Base-by-base conservation (phyloP, 2,797 vertebrate species). In the Argyrosomus regius region DNA sequence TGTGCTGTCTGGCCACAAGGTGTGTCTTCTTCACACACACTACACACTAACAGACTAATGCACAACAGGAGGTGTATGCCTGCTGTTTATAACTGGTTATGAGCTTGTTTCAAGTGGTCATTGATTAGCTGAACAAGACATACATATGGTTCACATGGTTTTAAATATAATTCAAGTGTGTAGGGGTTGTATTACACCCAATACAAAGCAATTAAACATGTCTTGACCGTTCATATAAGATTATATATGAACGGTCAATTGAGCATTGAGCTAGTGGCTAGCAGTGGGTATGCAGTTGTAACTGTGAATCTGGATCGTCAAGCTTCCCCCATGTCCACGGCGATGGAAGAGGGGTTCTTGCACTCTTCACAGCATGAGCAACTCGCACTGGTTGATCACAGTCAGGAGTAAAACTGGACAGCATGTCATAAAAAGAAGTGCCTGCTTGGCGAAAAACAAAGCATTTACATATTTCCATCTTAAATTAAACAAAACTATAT, bases 51-150 rank as follows among this genome's bases (percentile, higher is more conserved):
- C 24, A 58, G 35, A 26, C 22, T 45, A 39, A 61, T 22, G 13
- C 45, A 58, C 16, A 69, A 46, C 10, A 52, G 35, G 10, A 64
- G 13, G 64, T 61, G 57, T 31, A 54, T 12, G 10, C 10, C 26
- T 69, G 17, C 53, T 84, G 56, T 64, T 56, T 24, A 67, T 22
- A 72, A 68, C 11, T 77, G 66, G 28, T 50, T 48, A 39, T 57
- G 17, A 69, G 41, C 52, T 78, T 5, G 62, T 77, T 66, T 69
- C 50, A 68, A 67, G 17, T 72, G 48, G 31, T 35, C 22, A 35
- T 12, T 62, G 20, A 78, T 74, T 75, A 39, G 28, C 28, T 50
- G 6, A 75, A 52, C 26, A 64, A 54, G 41, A 20, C 11, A 49
- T 22, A 31, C 31, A 31, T 31, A n/a, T n/a, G n/a, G n/a, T 73